phyloP scores from a whole-genome alignment of 2,113 vertebrate genomes.

The Chauna torquata region DNA sequence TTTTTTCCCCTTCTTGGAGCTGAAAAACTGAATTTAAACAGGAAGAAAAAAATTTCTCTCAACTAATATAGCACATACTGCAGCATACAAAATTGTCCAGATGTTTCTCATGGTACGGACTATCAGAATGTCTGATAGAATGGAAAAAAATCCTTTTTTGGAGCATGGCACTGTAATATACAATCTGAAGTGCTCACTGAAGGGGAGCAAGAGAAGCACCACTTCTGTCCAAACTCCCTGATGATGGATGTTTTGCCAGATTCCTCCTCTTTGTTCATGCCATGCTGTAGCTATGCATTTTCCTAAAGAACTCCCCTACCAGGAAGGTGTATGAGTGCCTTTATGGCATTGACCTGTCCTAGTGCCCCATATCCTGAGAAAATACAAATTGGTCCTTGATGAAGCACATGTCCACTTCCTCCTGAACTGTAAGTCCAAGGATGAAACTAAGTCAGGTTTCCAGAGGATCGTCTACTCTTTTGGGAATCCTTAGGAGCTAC shows the following conservation, averaged over 20 bases:
- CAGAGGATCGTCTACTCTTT: not conserved
- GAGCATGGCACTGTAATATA: not conserved
- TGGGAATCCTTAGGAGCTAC: not conserved
- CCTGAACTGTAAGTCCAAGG: not conserved
- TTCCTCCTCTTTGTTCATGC: not conserved
- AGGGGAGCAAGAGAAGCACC: not conserved
- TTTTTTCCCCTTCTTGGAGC: not conserved
- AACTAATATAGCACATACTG: not conserved
- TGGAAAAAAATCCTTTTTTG: not conserved
- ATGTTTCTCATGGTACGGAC: not conserved
- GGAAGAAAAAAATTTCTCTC: not conserved
- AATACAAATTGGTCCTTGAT: not conserved
- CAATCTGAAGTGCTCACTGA: not conserved
- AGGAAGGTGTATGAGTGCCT: not conserved
- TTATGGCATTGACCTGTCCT: not conserved
- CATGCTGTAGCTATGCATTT: not conserved
- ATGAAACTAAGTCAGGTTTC: not conserved
- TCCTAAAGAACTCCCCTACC: not conserved
- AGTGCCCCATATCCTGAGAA: not conserved
- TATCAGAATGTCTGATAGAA: not conserved
- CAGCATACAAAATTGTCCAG: not conserved
- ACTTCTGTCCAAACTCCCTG: not conserved
- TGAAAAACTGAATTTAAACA: constrained; percentile 22
- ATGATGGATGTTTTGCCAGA: not conserved
- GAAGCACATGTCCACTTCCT: not conserved